Base-by-base conservation (phyloP, 2,888 invertebrate species). In the Pyrgus malvae region DNA sequence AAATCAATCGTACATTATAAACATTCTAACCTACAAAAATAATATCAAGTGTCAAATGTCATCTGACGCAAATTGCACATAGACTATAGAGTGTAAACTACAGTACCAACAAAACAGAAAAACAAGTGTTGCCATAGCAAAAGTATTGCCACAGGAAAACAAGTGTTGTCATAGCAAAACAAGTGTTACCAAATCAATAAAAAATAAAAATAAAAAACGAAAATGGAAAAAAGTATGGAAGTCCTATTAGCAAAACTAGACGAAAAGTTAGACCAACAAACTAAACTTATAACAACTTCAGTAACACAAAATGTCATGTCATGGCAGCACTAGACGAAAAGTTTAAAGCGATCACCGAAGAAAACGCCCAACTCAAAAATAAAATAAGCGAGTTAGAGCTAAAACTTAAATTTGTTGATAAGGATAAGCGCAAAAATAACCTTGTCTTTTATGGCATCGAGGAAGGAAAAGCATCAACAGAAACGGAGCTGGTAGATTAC, bases 311-410 rank as follows among this genome's bases (percentile, higher is more conserved):
- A 31, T 31, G 31, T 31, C 35, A 31, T 31, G 31, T 31, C 35
- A 58, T 58, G 55, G 51, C 40, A 48, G 58, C 49, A 25, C 21
- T 57, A 46, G 56, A 60, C 29, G 42, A 49, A 41, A 51, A 46
- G 35, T 12, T 49, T 27, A 54, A 56, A 29, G 40, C 46, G 12
- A 46, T 59, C 4, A 56, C 37, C 9, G 49, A 62, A 41, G 60
- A 60, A 57, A 62, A 62, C 12, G 38, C 27, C 12, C 25, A 45
- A n/a, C 48, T 61, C 7, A 61, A 61, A 55, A 45, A 23, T 12
- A n/a, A 57, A 62, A 41, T 61, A 29, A 31, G 8, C 3, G 44
- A 56, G 21, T 40, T 62, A 25, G 58, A 62, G 16, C n/a, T 29
- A 38, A 58, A 58, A 55, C 50, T 58, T 2, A 56, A 58, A 41